A percentile compares a stretch with the other conserved stretches of the same genome.
These are phyloP conservation scores for Phylloscopus trochilus DNA, from an alignment of 2,113 vertebrate species.

Conservation along the genomic window DNA sequence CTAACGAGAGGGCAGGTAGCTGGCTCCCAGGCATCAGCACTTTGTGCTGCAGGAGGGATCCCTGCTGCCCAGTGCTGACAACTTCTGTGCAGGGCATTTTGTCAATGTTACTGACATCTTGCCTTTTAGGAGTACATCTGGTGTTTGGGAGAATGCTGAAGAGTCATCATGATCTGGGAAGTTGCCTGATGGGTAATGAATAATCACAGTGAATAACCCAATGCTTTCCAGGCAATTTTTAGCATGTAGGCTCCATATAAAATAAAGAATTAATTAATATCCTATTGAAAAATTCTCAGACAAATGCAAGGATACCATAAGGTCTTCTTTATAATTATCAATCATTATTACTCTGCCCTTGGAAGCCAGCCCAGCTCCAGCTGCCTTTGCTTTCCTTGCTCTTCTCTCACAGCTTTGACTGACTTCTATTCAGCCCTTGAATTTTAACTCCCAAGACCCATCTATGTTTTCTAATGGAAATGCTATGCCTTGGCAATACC, in stretches of 20 bases:
- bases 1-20: conserved; percentile 8
- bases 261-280: conserved; percentile 2
- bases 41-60: not conserved
- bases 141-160: not conserved
- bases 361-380: not conserved
- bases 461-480: conserved; percentile 3
- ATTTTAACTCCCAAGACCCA: not conserved
- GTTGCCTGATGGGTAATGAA: not conserved
- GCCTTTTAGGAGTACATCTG: not conserved
- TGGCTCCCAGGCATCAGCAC: not conserved
- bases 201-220: not conserved
- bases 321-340: not conserved
- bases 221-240: not conserved
- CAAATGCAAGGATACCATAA: not conserved
- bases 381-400: not conserved
- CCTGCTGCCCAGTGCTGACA: not conserved
- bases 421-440: conserved; percentile 1
- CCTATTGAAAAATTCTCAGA: not conserved
- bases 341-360: not conserved
- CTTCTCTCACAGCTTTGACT: not conserved
- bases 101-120: conserved; percentile 5
- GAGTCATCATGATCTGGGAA: not conserved
- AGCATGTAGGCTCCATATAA: not conserved
- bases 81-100: conserved; percentile 1
- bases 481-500: not conserved